A percentile compares a stretch with the other conserved stretches of the same genome.
Evolutionary conservation across 2,113 vertebrate genomes (phyloP).

Genomic region (Monopterus albus): DNA sequence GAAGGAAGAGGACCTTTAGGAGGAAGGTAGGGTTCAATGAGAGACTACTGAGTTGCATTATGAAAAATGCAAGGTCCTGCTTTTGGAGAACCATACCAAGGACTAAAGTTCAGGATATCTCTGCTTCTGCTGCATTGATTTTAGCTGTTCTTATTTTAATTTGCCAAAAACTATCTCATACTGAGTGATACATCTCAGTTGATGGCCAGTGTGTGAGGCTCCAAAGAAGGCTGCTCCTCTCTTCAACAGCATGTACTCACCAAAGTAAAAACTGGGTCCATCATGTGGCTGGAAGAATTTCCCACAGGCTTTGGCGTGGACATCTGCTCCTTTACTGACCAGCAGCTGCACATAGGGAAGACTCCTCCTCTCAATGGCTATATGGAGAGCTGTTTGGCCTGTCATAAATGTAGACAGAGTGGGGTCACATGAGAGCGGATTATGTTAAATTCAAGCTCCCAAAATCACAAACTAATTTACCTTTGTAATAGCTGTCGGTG

Average conservation of each 20-base stretch:
- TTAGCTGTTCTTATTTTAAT: not conserved
- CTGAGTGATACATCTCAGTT: not conserved
- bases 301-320: conserved; percentile 91
- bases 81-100: too few species aligned
- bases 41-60: not conserved
- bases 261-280: conserved; percentile 93
- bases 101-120: not conserved
- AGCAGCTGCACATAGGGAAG: conserved; percentile 86
- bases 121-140: not conserved
- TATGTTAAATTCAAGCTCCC: not conserved
- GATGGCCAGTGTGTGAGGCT: not conserved
- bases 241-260: conserved; percentile 77
- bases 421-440: not conserved
- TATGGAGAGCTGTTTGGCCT: conserved; percentile 96
- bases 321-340: conserved; percentile 90
- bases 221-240: not conserved
- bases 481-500: conserved; percentile 90
- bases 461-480: conserved; percentile 70
- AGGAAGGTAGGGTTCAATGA: not conserved
- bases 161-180: too few species aligned
- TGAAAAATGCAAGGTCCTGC: not conserved
- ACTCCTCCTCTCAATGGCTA: conserved; percentile 95
- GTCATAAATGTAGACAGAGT: too few species aligned
- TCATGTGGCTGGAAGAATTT: conserved; percentile 92
- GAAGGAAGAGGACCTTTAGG: too few species aligned